phyloP scores from a whole-genome alignment of 2,113 vertebrate genomes.

The Podarcis muralis region DNA sequence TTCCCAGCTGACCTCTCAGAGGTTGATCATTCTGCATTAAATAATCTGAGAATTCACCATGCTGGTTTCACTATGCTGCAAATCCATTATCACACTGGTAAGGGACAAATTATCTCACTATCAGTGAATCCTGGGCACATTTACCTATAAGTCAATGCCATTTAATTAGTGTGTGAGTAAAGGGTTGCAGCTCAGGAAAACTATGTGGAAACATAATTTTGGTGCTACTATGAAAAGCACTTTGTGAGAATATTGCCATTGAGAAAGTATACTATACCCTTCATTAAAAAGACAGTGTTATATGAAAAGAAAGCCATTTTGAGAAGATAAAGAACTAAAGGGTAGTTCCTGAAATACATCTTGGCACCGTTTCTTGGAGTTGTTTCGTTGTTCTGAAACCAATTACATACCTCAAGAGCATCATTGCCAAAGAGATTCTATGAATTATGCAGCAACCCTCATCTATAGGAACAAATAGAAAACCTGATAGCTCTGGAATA shows the following conservation, averaged over 20 bases:
- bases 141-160: background rate
- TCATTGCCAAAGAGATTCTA: background rate
- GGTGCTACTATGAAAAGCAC: conserved; percentile 63
- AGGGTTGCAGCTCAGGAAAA: background rate
- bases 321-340: conserved; percentile 45
- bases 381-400: conserved; percentile 55
- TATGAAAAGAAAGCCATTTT: conserved; percentile 67
- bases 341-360: conserved; percentile 45
- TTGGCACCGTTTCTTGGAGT: conserved; percentile 62
- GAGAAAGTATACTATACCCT: conserved; percentile 75
- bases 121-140: background rate
- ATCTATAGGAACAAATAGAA: background rate
- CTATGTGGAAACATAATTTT: background rate
- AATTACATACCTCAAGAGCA: background rate
- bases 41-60: background rate
- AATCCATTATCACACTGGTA: no score
- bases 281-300: conserved; percentile 71
- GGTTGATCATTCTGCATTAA: background rate
- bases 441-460: background rate
- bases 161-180: background rate
- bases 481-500: background rate
- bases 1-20: background rate
- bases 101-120: background rate
- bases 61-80: background rate
- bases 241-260: conserved; percentile 67